phyloP scores from a whole-genome alignment of 2,113 vertebrate species.

The Psephotus haematonotus region DNA sequence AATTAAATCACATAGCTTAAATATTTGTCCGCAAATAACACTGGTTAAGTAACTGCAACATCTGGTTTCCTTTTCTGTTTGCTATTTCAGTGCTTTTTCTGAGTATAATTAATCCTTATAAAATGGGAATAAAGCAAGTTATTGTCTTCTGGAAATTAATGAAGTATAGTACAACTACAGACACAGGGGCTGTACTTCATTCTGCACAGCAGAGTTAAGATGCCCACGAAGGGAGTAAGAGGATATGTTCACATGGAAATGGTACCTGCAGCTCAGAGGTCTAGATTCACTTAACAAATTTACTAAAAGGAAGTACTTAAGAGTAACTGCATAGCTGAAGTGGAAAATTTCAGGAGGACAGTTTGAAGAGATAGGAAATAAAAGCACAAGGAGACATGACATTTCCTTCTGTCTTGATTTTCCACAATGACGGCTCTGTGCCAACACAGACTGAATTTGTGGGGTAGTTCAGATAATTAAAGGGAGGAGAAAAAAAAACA shows the following conservation, averaged over 20 bases:
- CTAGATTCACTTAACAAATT: neutral
- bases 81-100: conserved; percentile 30
- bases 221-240: neutral
- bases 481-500: neutral
- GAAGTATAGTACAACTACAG: conserved; percentile 36
- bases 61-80: conserved; percentile 59
- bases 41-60: conserved; percentile 53
- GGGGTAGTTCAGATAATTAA: neutral
- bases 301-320: neutral
- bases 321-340: neutral
- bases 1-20: conserved; percentile 27
- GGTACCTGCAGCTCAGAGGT: neutral
- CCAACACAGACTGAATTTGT: neutral
- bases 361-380: neutral
- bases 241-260: neutral
- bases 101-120: conserved; percentile 52
- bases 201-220: conserved; percentile 5
- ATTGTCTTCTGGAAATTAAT: conserved; percentile 58
- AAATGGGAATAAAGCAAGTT: conserved; percentile 53
- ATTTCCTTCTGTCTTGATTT: neutral
- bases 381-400: neutral
- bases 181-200: conserved; percentile 16
- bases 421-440: neutral
- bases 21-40: conserved; percentile 45
- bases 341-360: neutral